Evolutionary conservation across 2,797 vertebrate genomes (phyloP).

Genomic region (Selene dorsalis): DNA sequence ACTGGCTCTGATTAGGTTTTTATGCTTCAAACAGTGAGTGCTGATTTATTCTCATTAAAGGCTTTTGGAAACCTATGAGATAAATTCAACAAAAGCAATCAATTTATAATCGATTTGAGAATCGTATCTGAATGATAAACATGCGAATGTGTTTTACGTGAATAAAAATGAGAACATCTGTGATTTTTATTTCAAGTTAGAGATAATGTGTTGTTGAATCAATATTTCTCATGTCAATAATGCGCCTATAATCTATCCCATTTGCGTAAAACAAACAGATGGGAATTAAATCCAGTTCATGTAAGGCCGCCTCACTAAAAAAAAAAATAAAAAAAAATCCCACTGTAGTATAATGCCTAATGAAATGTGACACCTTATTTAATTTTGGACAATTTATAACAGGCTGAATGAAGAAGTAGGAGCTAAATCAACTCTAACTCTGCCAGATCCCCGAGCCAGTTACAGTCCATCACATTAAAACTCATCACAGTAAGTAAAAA

Average conservation of each 20-base stretch:
- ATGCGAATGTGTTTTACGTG: conserved; percentile 7
- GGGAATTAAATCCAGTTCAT: conserved; percentile 30
- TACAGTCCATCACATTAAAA: conserved; percentile 52
- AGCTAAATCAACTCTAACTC: conserved; percentile 40
- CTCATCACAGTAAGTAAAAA: conserved; percentile 42
- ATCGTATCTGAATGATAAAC: conserved; percentile 16
- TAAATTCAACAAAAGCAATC: conserved; percentile 17
- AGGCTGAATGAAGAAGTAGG: conserved; percentile 25
- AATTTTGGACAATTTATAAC: conserved; percentile 23
- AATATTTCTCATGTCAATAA: conserved; percentile 10
- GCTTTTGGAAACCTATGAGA: conserved; percentile 25
- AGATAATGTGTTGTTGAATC: conserved; percentile 15
- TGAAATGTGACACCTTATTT: conserved; percentile 44
- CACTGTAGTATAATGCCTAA: conserved; percentile 4
- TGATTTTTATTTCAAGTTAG: background rate
- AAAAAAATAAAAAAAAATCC: background rate
- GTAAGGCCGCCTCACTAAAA: background rate
- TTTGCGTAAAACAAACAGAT: conserved; percentile 1
- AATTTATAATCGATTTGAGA: conserved; percentile 16
- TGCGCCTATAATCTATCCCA: background rate
- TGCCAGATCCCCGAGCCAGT: conserved; percentile 27
- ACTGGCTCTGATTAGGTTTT: conserved; percentile 53
- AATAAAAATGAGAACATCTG: background rate
- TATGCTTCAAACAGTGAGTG: conserved; percentile 34
- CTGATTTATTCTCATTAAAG: conserved; percentile 35